Evolutionary conservation across 1,140 invertebrate genomes (phyloP).

Genomic region (Heliconius melpomene): DNA sequence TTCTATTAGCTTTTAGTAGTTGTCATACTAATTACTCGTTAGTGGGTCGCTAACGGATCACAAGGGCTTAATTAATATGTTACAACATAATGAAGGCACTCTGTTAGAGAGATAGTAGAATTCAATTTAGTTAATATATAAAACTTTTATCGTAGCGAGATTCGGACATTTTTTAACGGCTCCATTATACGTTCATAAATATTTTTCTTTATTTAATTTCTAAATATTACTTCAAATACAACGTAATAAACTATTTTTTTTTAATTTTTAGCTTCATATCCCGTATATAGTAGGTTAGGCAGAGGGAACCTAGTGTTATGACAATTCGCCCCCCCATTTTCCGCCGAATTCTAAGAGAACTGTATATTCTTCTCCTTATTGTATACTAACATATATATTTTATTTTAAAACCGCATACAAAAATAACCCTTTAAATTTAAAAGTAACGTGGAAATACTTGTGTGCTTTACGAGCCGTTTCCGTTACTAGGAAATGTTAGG

Average conservation of each 20-base stretch:
- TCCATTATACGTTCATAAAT: too few species aligned
- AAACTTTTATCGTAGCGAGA: neutral
- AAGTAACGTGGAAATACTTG: neutral
- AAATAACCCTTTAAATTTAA: neutral
- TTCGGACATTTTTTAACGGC: neutral
- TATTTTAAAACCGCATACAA: neutral
- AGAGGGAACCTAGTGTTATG: too few species aligned
- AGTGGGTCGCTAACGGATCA: slow-evolving; percentile 9
- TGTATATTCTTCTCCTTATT: too few species aligned
- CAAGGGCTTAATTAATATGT: neutral
- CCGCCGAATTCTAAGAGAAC: too few species aligned
- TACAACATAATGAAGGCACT: neutral
- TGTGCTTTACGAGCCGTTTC: neutral
- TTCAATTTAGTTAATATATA: neutral
- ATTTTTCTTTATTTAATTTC: too few species aligned
- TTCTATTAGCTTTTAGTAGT: slow-evolving; percentile 8
- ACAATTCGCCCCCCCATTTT: too few species aligned
- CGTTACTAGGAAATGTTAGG: slow-evolving; percentile 9
- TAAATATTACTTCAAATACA: too few species aligned
- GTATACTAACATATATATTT: neutral
- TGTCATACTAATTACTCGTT: slow-evolving; percentile 9
- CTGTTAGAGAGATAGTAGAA: neutral
- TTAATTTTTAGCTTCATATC: too few species aligned
- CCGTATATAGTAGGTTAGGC: too few species aligned
- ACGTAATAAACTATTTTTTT: too few species aligned